phyloP scores from a whole-genome alignment of 2,888 invertebrate species.

The Drosophila diplacantha region DNA sequence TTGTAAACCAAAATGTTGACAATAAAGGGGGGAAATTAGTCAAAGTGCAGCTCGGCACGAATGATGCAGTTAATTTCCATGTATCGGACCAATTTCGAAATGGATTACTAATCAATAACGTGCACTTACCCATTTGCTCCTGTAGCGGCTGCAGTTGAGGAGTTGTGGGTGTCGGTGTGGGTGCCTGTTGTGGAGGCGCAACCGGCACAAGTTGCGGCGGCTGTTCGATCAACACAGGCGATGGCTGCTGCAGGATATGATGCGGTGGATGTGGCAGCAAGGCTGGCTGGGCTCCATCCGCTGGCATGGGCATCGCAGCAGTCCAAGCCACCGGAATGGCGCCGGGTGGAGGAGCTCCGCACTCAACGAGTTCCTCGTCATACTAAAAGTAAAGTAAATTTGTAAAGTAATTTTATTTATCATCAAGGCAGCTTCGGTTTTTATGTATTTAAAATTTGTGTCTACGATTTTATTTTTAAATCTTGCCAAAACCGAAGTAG shows the following conservation, averaged over 20 bases:
- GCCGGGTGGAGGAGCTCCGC: conserved; percentile 50
- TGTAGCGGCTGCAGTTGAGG: conserved; percentile 43
- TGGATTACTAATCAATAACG: conserved; percentile 14
- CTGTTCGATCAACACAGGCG: conserved; percentile 49
- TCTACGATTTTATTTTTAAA: background rate
- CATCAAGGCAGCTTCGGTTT: background rate
- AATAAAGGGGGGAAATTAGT: conserved; percentile 2
- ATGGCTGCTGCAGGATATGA: conserved; percentile 56
- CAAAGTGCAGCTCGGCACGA: conserved; percentile 12
- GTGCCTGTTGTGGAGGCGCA: conserved; percentile 39
- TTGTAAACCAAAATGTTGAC: background rate
- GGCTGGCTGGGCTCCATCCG: conserved; percentile 39
- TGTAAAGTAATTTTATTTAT: background rate
- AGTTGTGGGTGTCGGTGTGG: conserved; percentile 48
- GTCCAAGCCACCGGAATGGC: conserved; percentile 60
- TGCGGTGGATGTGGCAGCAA: conserved; percentile 58
- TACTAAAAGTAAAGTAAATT: conserved; percentile 40
- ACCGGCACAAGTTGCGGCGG: conserved; percentile 15
- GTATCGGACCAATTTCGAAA: conserved; percentile 5
- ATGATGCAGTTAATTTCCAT: background rate
- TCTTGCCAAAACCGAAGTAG: background rate
- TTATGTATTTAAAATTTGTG: background rate
- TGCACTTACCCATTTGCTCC: conserved; percentile 56
- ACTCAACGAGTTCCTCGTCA: conserved; percentile 70
- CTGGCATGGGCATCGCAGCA: conserved; percentile 51